phyloP scores from a whole-genome alignment of 2,797 vertebrate species.

The Rousettus madagascariensis region DNA sequence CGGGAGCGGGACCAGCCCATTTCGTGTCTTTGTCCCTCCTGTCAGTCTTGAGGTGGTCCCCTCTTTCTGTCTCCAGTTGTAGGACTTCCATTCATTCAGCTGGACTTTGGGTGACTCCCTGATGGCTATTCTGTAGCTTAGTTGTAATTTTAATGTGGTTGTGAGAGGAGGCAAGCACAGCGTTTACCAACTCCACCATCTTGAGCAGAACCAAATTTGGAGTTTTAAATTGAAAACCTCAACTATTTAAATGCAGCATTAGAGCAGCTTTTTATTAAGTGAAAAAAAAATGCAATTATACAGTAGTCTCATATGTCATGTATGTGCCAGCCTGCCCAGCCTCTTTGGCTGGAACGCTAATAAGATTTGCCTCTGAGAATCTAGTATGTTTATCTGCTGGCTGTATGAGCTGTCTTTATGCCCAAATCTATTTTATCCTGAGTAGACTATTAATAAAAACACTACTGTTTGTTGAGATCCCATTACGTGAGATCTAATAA shows the following conservation, averaged over 20 bases:
- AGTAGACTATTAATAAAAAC: neutral
- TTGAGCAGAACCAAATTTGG: neutral
- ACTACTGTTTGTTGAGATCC: neutral
- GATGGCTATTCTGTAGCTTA: no score
- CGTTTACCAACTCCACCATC: no score
- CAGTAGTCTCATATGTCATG: neutral
- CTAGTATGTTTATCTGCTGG: neutral
- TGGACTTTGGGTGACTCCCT: no score
- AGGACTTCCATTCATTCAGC: no score
- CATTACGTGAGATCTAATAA: neutral
- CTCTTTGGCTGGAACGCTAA: neutral
- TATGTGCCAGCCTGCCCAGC: neutral
- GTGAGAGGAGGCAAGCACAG: no score
- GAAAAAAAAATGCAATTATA: neutral
- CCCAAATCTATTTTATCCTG: neutral
- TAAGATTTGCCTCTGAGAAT: neutral
- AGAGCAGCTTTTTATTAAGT: slow-evolving; percentile 36
- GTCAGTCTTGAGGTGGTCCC: no score
- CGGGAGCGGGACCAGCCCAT: no score
- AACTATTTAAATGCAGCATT: neutral
- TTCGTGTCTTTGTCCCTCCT: no score
- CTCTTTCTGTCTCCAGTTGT: no score
- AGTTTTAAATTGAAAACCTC: neutral
- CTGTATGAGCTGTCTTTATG: neutral
- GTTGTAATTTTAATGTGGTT: no score